Conservation (phyloP, 2,113 vertebrate genomes). For the Charadrius vociferus region DNA sequence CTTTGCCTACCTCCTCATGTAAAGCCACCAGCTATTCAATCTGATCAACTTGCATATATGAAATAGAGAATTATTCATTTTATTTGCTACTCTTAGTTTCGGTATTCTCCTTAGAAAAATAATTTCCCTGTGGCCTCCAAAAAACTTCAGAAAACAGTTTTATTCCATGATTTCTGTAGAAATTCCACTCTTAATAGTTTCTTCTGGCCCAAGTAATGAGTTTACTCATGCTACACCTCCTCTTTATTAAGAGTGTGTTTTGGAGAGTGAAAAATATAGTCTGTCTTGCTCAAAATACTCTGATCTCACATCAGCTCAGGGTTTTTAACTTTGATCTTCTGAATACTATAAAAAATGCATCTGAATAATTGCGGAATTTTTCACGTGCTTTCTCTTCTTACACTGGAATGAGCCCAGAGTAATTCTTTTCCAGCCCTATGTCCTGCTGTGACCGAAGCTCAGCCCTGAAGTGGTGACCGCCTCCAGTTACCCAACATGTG, state of each 20-base stretch:
- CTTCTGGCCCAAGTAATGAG: neutral
- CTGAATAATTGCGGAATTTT: neutral
- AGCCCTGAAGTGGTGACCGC: neutral
- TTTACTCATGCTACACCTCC: neutral
- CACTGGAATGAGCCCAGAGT: neutral
- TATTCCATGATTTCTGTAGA: neutral
- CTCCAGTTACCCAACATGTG: neutral
- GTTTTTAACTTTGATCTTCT: neutral
- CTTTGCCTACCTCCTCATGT: neutral
- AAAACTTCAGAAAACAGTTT: neutral
- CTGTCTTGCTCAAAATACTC: neutral
- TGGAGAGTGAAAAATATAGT: neutral
- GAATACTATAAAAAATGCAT: neutral
- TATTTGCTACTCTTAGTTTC: neutral
- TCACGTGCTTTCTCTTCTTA: neutral
- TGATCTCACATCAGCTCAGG: neutral
- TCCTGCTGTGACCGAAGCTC: neutral
- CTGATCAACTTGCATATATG: neutral
- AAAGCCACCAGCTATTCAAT: neutral
- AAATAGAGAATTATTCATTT: neutral
- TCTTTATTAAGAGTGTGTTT: neutral
- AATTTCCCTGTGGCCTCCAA: neutral
- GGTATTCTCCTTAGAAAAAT: neutral
- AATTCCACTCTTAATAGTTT: neutral
- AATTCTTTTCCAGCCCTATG: neutral